Evolutionary conservation across 2,113 vertebrate species (phyloP).

Genomic region (Podarcis muralis): DNA sequence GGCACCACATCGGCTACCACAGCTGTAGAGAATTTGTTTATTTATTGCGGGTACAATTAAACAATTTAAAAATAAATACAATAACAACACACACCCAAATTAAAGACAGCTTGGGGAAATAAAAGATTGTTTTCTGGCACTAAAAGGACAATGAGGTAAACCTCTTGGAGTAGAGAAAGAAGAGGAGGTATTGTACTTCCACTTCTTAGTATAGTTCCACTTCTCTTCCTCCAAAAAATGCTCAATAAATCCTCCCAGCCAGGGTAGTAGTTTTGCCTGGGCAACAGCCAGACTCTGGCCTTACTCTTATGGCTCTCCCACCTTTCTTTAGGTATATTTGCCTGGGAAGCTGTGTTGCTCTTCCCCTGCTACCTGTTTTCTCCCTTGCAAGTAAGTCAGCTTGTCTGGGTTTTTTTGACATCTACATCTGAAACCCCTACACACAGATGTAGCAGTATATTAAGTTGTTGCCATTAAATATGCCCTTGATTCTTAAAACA

Average conservation of each 20-base stretch:
- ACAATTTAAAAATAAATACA: background rate
- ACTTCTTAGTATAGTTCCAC: background rate
- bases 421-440: background rate
- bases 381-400: background rate
- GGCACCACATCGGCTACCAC: background rate
- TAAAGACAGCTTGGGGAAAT: background rate
- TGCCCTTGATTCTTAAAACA: slow-evolving; percentile 41
- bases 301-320: background rate
- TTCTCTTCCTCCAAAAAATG: no score
- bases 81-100: no score
- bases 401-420: background rate
- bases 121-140: background rate
- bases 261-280: background rate
- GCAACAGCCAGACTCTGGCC: background rate
- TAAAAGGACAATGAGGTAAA: background rate
- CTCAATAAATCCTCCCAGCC: background rate
- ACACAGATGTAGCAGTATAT: slow-evolving; percentile 14
- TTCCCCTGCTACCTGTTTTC: background rate
- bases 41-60: background rate
- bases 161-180: background rate
- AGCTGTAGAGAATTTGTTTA: background rate
- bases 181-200: background rate
- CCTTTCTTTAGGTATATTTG: background rate
- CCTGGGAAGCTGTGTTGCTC: background rate
- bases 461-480: slow-evolving; percentile 27